Conservation (phyloP, 1,140 invertebrate species). For the Archegozetes longisetosus region DNA sequence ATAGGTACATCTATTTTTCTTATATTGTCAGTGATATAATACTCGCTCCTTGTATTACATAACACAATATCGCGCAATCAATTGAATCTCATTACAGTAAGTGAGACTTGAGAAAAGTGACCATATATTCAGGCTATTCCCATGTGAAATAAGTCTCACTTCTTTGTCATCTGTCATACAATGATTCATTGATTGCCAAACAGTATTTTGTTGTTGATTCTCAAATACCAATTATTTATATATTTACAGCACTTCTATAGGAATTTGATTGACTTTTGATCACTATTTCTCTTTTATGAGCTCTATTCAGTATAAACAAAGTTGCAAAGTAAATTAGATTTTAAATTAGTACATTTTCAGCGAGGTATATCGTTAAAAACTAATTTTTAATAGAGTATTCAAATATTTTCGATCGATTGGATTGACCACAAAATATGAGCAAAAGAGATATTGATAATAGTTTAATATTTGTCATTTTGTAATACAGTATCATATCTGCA, state of each 20-base stretch:
- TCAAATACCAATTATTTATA: not conserved
- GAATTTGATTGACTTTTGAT: too few relatives aligned
- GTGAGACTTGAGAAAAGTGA: not conserved
- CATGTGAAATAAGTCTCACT: not conserved
- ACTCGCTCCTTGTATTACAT: not conserved
- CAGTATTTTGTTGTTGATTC: not conserved
- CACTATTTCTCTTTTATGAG: too few relatives aligned
- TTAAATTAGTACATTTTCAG: too few relatives aligned
- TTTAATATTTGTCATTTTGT: too few relatives aligned
- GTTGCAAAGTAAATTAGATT: too few relatives aligned
- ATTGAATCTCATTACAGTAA: not conserved
- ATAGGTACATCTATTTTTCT: not conserved
- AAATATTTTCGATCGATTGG: too few relatives aligned
- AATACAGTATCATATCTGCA: too few relatives aligned
- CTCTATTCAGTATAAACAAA: too few relatives aligned
- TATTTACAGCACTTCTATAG: not conserved
- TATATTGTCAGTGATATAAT: not conserved
- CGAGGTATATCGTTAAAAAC: too few relatives aligned
- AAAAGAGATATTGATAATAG: too few relatives aligned
- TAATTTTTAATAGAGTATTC: too few relatives aligned
- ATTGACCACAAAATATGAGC: too few relatives aligned
- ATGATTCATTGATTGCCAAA: not conserved
- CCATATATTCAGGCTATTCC: not conserved
- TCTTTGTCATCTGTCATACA: not conserved
- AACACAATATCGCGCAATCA: not conserved